These are phyloP conservation scores for Nemopilema nomurai DNA, from an alignment of 30 jellyfish, hydroid and myxozoan species.

Conservation along the genomic window DNA sequence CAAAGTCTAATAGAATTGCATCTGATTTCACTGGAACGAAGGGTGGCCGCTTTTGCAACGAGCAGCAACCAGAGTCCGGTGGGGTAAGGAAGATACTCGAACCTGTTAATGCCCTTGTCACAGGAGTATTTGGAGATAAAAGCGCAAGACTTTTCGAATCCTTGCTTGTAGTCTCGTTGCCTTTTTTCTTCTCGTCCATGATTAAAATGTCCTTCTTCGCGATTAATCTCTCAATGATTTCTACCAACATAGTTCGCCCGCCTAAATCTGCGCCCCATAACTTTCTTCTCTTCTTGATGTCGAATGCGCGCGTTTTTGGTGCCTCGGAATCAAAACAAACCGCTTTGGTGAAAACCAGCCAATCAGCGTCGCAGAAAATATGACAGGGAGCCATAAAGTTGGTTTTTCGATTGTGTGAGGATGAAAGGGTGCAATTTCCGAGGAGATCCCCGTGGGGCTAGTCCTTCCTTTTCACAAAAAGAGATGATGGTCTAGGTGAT, in stretches of 20 bases:
- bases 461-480: not conserved
- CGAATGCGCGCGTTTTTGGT: slow-evolving; percentile 57
- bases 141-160: slow-evolving; percentile 14
- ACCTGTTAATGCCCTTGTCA: slow-evolving; percentile 1
- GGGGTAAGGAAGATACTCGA: slow-evolving; percentile 54
- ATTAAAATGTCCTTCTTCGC: not conserved
- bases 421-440: not conserved
- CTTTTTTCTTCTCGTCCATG: slow-evolving; percentile 45
- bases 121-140: slow-evolving; percentile 55
- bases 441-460: not conserved
- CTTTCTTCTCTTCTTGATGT: not conserved
- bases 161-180: not conserved
- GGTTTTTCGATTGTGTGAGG: not conserved
- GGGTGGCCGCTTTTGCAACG: slow-evolving; percentile 16
- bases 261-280: not conserved
- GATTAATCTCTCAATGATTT: not conserved
- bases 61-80: slow-evolving; percentile 36
- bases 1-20: slow-evolving; percentile 38
- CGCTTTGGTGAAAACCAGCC: slow-evolving; percentile 50
- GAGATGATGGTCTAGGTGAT: not conserved
- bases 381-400: slow-evolving; percentile 62
- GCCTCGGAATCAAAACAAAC: slow-evolving; percentile 76
- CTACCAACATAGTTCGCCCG: not conserved
- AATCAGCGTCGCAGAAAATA: slow-evolving; percentile 12
- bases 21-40: slow-evolving; percentile 22